Evolutionary conservation across 2,888 invertebrate species (phyloP), one percentile per base, ranked within the genome.

Genomic region (Pyrocoelia pectoralis): DNA sequence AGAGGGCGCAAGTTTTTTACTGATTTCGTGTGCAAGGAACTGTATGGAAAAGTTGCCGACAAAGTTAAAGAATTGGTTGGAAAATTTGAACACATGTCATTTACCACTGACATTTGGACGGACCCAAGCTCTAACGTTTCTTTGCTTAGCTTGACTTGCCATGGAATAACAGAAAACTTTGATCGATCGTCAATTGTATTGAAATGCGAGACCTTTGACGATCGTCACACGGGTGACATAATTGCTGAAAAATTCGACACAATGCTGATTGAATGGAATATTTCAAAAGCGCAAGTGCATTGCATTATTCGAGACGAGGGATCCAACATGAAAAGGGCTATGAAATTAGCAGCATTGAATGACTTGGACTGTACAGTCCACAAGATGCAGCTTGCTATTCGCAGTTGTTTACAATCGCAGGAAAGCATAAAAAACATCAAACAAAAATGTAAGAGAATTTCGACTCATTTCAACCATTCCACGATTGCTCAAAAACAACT

Each of bases 401-500:
- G 41, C 5, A n/a, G 14, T 41, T n/a, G 41, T 41, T 41, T 41
- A 41, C 41, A 14, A 41, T 41, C 14, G 13, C 41, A 41, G 14
- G 13, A 41, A 41, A 41, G 8, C 41, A n/a, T n/a, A 41, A 13
- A 41, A 14, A 41, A 13, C 8, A 14, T 41, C 41, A 12, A 41
- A 41, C 41, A 41, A 41, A 41, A 41, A 41, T 41, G 13, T 41
- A 41, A 41, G 13, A 41, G 14, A 41, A 41, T 41, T 41, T 13
- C 41, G 8, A 41, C 41, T 41, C 41, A 41, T 41, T 41, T 41
- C 13, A 41, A 41, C 41, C 13, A 41, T 41, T 41, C 14, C 12
- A 41, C 41, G 5, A 41, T 41, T 41, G 41, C 41, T 41, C n/a
- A 41, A 41, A 41, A 41, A 14, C 41, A 41, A 41, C n/a, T 41